A percentile compares a stretch with the other conserved stretches of the same genome.
phyloP scores from a whole-genome alignment of 2,113 vertebrate species.

The Trochalopteron elliotii region DNA sequence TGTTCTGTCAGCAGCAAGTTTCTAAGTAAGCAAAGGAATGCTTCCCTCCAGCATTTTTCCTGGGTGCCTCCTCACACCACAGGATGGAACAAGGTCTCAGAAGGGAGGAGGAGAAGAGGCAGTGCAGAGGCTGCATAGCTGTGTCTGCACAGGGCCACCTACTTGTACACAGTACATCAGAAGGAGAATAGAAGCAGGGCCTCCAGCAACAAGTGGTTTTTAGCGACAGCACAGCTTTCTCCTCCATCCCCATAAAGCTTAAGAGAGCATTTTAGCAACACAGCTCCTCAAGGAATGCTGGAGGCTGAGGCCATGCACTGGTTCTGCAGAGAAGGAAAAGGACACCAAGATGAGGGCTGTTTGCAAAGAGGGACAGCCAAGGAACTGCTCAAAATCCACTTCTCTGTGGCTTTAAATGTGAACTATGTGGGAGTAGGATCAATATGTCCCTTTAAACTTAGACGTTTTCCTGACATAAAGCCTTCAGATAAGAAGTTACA shows the following conservation, averaged over 20 bases:
- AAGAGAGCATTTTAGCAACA: background rate
- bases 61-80: fast-evolving
- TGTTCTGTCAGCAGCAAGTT: fast-evolving
- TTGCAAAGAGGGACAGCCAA: background rate
- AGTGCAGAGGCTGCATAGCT: background rate
- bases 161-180: fast-evolving
- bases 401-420: background rate
- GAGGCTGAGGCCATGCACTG: background rate
- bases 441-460: background rate
- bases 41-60: fast-evolving
- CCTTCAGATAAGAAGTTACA: background rate
- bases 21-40: background rate
- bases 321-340: background rate
- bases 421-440: background rate
- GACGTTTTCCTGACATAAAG: background rate
- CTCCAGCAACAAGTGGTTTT: background rate
- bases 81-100: background rate
- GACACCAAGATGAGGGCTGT: background rate
- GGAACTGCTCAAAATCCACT: background rate
- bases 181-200: background rate
- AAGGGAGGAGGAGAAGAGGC: background rate
- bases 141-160: background rate
- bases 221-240: background rate
- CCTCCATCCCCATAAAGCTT: background rate
- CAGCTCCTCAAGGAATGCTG: background rate